These are phyloP conservation scores for Sphaeridia pumilis DNA, from an alignment of 2,888 invertebrate genomes.

Conservation along the genomic window DNA sequence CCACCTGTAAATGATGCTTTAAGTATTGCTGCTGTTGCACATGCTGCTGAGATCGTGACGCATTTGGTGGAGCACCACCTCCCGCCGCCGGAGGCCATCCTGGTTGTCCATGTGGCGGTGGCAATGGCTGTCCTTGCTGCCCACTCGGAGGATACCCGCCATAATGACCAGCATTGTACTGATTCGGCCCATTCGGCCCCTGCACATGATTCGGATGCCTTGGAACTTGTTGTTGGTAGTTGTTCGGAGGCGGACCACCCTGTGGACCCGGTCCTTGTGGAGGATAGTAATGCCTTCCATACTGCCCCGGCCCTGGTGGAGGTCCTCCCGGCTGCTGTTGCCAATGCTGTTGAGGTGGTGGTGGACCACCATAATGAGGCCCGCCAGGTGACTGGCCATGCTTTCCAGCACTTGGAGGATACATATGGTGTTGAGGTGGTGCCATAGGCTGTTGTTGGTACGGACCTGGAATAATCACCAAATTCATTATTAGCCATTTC, in stretches of 20 bases:
- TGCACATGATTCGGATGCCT: slow-evolving; percentile 28
- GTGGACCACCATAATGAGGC: too few relatives aligned
- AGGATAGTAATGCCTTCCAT: slow-evolving; percentile 23
- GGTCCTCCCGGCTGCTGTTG: slow-evolving; percentile 28
- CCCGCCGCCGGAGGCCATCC: slow-evolving; percentile 44
- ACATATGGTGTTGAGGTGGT: slow-evolving; percentile 47
- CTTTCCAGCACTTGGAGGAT: slow-evolving; percentile 46
- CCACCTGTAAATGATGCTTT: slow-evolving; percentile 49
- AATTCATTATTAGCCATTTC: slow-evolving; percentile 7
- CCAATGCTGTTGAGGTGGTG: slow-evolving; percentile 38
- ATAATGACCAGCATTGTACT: slow-evolving; percentile 18
- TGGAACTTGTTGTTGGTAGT: slow-evolving; percentile 23
- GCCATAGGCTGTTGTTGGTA: slow-evolving; percentile 44
- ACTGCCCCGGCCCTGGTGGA: slow-evolving; percentile 30
- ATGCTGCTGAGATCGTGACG: too few relatives aligned
- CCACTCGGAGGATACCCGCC: too few relatives aligned
- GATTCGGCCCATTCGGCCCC: too few relatives aligned
- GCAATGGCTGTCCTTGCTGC: slow-evolving; percentile 36
- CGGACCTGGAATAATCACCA: slow-evolving; percentile 21
- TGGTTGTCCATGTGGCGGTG: slow-evolving; percentile 37
- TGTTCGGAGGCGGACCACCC: slow-evolving; percentile 28
- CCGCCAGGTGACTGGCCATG: too few relatives aligned
- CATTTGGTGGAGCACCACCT: slow-evolving; percentile 46
- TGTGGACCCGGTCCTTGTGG: slow-evolving; percentile 10
- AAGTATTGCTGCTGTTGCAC: slow-evolving; percentile 52